phyloP scores from a whole-genome alignment of 1,140 invertebrate genomes.

The Cyphomyrmex costatus region DNA sequence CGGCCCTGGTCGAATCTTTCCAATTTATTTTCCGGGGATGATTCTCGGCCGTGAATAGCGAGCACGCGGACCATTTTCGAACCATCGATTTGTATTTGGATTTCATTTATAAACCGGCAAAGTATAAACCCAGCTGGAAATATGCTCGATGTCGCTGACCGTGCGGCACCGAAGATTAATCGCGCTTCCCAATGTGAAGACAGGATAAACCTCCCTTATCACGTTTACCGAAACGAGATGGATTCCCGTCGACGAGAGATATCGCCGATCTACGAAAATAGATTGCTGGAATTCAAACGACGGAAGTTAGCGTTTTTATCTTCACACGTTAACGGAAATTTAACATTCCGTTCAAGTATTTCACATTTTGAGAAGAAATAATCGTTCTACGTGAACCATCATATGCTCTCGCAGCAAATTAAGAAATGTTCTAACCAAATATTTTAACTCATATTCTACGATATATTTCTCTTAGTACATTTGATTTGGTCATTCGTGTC shows the following conservation, averaged over 20 bases:
- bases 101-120: constrained; percentile 52
- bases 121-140: neutral
- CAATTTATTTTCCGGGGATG: constrained; percentile 52
- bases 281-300: neutral
- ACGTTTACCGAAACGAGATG: constrained; percentile 42
- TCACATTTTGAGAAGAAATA: neutral
- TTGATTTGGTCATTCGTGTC: too few species aligned
- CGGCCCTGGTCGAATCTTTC: constrained; percentile 11
- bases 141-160: constrained; percentile 24
- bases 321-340: constrained; percentile 8
- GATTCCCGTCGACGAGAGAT: constrained; percentile 11
- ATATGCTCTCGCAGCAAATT: neutral
- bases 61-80: constrained; percentile 13
- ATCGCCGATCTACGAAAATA: constrained; percentile 42
- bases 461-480: neutral
- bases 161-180: constrained; percentile 52
- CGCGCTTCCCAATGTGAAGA: constrained; percentile 47
- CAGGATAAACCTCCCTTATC: constrained; percentile 61
- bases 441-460: neutral
- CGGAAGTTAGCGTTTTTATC: constrained; percentile 31
- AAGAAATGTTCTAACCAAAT: neutral
- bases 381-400: neutral
- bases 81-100: constrained; percentile 50
- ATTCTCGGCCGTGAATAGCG: constrained; percentile 27
- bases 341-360: neutral